Base-by-base conservation (phyloP, 2,888 invertebrate species). In the Arctia plantaginis region DNA sequence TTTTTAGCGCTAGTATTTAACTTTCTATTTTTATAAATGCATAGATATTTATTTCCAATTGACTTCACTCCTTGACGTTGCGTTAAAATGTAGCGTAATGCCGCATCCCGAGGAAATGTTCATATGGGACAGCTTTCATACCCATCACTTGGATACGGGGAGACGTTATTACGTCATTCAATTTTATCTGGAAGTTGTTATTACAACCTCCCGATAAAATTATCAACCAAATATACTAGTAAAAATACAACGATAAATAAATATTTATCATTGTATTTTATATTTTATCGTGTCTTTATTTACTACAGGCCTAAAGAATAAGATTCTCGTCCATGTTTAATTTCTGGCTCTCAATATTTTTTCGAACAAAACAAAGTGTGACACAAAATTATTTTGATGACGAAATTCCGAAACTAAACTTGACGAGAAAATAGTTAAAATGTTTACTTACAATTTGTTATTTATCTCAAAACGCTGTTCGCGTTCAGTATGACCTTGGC, bases 401-500 rank as follows among this genome's bases (percentile, higher is more conserved):
- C 30, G 4, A 70, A 47, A 62, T 13, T 62, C 18, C 30, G 44
- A 41, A 39, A 0, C n/a, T 47, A 12, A 41, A 41, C 30, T 62
- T 18, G 18, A 15, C 44, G 1, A n/a, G 23, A 20, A 67, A 67
- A 39, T 27, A 27, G 44, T 44, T 41, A 20, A 67, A 39, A 44
- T 27, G n/a, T 67, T 41, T 15, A 64, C 23, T 47, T 65, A 62
- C 44, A 39, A 66, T 66, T 78, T 76, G 69, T 66, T 47, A 23
- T 68, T 18, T 39, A 59, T 33, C 18, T 76, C 75, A 75, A 51
- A 55, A 44, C 66, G 71, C 66, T 64, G 66, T 47, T 76, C 68
- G 68, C 73, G 75, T 39, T 59, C 68, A 72, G 10, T 75, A 15
- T 41, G 72, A 77, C 80, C 76, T 80, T 79, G 78, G 72, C 71